These are phyloP conservation scores for Arenaria interpres DNA, from an alignment of 2,113 vertebrate species.

Conservation along the genomic window DNA sequence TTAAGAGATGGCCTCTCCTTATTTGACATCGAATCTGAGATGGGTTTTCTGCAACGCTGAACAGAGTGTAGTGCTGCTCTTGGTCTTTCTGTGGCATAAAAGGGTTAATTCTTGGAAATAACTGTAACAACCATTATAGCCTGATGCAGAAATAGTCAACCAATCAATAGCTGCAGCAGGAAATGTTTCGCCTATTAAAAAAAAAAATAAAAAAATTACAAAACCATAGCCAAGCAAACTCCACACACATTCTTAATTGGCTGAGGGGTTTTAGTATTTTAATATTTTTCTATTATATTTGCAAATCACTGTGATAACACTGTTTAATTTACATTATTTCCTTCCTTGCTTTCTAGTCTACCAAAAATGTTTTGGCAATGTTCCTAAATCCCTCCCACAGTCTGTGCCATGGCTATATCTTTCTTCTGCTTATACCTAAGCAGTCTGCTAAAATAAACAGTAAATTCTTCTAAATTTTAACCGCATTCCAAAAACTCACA, in stretches of 20 bases:
- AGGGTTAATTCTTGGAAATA: neutral
- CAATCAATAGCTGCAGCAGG: neutral
- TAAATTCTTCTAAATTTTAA: neutral
- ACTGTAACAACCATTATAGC: neutral
- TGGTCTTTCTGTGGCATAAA: neutral
- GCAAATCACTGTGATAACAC: neutral
- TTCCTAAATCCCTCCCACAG: neutral
- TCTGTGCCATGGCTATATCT: neutral
- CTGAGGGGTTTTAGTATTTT: neutral
- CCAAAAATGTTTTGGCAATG: neutral
- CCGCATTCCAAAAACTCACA: neutral
- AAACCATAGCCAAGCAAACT: neutral
- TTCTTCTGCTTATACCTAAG: neutral
- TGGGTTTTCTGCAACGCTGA: neutral
- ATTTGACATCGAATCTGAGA: neutral
- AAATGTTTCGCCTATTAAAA: neutral
- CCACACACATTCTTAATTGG: neutral
- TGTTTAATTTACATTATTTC: neutral
- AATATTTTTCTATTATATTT: neutral
- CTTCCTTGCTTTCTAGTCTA: neutral
- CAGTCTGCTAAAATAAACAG: neutral
- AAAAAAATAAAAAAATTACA: neutral
- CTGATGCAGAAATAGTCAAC: neutral
- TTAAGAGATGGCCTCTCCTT: neutral
- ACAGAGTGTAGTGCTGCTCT: neutral